Percentiles rank a stretch among this genome's conserved stretches.
Evolutionary conservation across 2,113 vertebrate species (phyloP).

Genomic region (Archilochus colubris): DNA sequence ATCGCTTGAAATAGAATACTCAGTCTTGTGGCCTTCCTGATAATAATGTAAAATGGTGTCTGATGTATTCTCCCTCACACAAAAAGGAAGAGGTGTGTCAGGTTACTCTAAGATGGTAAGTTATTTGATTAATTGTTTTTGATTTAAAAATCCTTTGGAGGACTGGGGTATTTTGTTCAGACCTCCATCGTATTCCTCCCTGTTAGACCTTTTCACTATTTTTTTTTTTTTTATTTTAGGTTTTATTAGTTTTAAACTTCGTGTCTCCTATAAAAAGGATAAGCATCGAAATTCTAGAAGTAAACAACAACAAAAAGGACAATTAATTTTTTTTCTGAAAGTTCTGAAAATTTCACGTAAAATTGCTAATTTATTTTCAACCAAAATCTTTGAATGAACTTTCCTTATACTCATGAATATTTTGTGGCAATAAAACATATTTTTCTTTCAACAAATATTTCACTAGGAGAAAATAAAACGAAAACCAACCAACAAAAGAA

Average conservation of each 20-base stretch:
- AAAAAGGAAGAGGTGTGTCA: neutral
- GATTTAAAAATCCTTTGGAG: neutral
- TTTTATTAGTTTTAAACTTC: neutral
- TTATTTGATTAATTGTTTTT: neutral
- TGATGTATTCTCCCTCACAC: neutral
- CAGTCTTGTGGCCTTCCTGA: neutral
- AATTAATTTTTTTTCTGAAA: neutral
- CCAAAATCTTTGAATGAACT: neutral
- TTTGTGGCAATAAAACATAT: neutral
- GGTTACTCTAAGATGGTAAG: neutral
- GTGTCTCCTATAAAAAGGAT: neutral
- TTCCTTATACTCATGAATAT: neutral
- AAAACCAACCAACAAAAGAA: too few species aligned
- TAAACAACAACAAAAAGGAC: neutral
- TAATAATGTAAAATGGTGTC: neutral
- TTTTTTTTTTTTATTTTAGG: neutral
- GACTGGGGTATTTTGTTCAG: neutral
- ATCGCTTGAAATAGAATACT: neutral
- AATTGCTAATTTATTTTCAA: neutral
- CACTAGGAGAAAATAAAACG: neutral
- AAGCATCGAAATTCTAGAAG: neutral
- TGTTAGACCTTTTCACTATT: neutral
- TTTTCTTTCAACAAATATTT: neutral
- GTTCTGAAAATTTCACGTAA: neutral
- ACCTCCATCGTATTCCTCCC: neutral